Base-by-base conservation (phyloP, 1,140 invertebrate species). In the Centruroides vittatus region DNA sequence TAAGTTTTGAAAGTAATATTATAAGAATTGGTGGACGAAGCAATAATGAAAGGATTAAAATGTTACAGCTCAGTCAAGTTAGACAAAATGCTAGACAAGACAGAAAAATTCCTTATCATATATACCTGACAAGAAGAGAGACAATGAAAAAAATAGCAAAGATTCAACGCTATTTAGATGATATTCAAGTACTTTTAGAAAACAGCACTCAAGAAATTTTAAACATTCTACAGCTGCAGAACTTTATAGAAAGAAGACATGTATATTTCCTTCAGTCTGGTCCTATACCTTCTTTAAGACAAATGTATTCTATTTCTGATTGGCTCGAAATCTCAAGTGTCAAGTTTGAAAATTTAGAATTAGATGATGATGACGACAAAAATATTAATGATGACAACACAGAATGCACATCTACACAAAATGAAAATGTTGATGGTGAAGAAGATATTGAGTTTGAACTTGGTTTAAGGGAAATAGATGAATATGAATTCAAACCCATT, bases 21-120 rank as follows among this genome's bases (percentile, higher is more conserved):
- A 75, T 87, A n/a, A 78, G 89, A 47, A 79, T 92, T 65, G 89
- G 89, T 5, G 81, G 82, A 7, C 79, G 85, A 71, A 83, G 82
- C 0, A 81, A 80, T 67, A 82, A 77, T 67, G 74, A 81, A 70
- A 54, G 34, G 23, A 10, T 70, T 47, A 55, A 66, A 47, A 50
- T 59, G 47, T 67, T 55, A 58, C 54, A 60, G 13, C 50, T 67
- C 3, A 36, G 12, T 41, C 48, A 67, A 35, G 35, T 66, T n/a
- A 62, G 35, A 58, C 59, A 36, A 57, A 48, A 23, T 5, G 5
- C 34, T 12, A 41, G 13, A 11, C 10, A 46, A 47, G 57, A 54
- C 4, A 6, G 41, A n/a, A 6, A 53, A 47, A n/a, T 49, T n/a
- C 57, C 63, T 46, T 6, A 3, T 1, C 10, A 48, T 6, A 48